Conservation (phyloP, 1,140 invertebrate genomes). For the Coelopa frigida region DNA sequence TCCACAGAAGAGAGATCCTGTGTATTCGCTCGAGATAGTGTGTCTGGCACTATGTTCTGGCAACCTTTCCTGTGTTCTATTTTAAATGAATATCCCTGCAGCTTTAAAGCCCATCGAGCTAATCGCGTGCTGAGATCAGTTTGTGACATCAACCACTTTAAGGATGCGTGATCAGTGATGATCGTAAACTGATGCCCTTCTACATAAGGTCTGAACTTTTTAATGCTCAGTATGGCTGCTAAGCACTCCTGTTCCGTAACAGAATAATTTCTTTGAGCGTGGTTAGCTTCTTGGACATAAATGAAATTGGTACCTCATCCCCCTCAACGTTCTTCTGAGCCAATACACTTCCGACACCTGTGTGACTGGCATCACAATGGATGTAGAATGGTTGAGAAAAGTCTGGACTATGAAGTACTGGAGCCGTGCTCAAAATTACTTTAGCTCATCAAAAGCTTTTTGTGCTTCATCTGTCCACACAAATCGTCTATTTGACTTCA, state of each 20-base stretch:
- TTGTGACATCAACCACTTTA: constrained; percentile 23
- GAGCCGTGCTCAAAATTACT: constrained; percentile 12
- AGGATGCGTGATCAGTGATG: constrained; percentile 29
- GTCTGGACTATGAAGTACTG: constrained; percentile 22
- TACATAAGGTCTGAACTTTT: constrained; percentile 45
- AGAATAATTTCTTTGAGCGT: constrained; percentile 16
- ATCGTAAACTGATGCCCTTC: constrained; percentile 39
- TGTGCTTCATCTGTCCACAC: constrained; percentile 1
- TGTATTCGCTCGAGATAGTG: constrained; percentile 21
- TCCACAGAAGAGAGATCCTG: background rate
- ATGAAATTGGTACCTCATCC: constrained; percentile 13
- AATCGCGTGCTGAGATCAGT: constrained; percentile 25
- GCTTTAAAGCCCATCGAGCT: constrained; percentile 29
- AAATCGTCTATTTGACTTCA: constrained; percentile 7
- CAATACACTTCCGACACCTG: constrained; percentile 19
- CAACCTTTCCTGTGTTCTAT: constrained; percentile 42
- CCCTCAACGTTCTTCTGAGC: constrained; percentile 30
- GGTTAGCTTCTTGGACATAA: constrained; percentile 11
- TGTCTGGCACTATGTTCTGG: constrained; percentile 33
- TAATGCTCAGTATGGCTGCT: constrained; percentile 41
- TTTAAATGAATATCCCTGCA: constrained; percentile 23
- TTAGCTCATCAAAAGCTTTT: constrained; percentile 16
- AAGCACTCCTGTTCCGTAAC: constrained; percentile 45
- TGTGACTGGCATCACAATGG: constrained; percentile 12
- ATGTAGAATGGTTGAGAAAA: constrained; percentile 16